Base-by-base conservation (phyloP, 2,797 vertebrate genomes). In the Argyrosomus regius region DNA sequence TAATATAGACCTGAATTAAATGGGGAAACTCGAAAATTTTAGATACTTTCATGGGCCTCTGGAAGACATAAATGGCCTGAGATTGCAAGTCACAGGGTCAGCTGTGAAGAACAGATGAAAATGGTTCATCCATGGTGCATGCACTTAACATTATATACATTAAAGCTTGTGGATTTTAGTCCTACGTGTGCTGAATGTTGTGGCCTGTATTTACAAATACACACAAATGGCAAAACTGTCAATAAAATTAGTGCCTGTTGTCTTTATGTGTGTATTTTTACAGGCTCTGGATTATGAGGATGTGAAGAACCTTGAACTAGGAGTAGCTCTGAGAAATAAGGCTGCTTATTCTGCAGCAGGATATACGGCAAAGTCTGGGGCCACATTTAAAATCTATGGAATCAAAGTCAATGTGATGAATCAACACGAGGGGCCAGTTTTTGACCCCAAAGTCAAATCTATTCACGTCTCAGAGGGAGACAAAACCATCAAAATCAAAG, bases 261-360 rank as follows among this genome's bases (percentile, higher is more conserved):
- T 58, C 1, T 57, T 24, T 60, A 20, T 73, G 6, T 41, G 43
- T 75, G 14, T 0, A 7, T 22, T 73, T 83, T 66, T 14, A 80
- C 90, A 96, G 95, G 91, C 92, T 90, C 89, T 98, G 61, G 94
- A 99, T 90, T 98, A 96, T 74, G 98, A 99, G 89, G 81, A 96
- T 1, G 41, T 96, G 6, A 93, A 95, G 80, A 57, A 31, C 9
- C 62, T 97, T n/a, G 82, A 96, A 0, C 87, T 99, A 14, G 87
- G 88, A 41, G 77, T 99, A 13, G 65, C 70, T 2, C 94, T 98
- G 45, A 90, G 3, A 61, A 99, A 99, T 6, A 94, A 89, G 66
- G 96, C 95, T 75, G 6, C 31, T 31, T n/a, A n/a, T n/a, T n/a
- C 31, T 5, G 31, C 31, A 31, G 31, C 6, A 31, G 31, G 31